Conservation (phyloP, 2,888 invertebrate species). For the Cerastis leucographa region DNA sequence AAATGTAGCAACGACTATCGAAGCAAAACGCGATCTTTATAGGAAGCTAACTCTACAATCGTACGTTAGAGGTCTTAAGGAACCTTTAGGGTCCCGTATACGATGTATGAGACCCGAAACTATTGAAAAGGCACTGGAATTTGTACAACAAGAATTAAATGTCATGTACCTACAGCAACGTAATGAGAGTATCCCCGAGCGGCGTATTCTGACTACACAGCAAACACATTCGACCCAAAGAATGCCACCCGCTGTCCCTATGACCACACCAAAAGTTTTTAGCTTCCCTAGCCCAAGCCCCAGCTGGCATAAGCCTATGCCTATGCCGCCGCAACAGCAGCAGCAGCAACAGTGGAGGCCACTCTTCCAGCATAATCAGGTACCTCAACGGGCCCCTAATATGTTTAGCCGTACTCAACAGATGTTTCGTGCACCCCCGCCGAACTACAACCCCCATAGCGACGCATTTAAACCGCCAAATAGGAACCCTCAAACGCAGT, state of each 20-base stretch:
- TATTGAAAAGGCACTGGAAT: background rate
- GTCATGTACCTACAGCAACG: conserved; percentile 7
- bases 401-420: conserved; percentile 1
- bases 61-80: background rate
- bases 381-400: background rate
- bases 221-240: background rate
- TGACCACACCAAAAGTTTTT: conserved; percentile 5
- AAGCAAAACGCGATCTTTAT: no score
- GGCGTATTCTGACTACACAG: conserved; percentile 1
- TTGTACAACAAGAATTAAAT: background rate
- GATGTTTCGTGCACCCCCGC: conserved; percentile 13
- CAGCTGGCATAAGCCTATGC: background rate
- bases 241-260: conserved; percentile 13
- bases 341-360: conserved; percentile 5
- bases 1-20: no score
- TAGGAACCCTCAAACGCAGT: background rate
- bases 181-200: conserved; percentile 6
- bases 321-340: background rate
- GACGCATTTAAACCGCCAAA: background rate
- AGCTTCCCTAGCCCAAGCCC: conserved; percentile 3
- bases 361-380: background rate
- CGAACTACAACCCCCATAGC: background rate
- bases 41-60: no score
- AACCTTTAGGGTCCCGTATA: background rate
- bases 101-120: background rate